phyloP scores from a whole-genome alignment of 2,888 invertebrate genomes.

The Agrochola macilenta region DNA sequence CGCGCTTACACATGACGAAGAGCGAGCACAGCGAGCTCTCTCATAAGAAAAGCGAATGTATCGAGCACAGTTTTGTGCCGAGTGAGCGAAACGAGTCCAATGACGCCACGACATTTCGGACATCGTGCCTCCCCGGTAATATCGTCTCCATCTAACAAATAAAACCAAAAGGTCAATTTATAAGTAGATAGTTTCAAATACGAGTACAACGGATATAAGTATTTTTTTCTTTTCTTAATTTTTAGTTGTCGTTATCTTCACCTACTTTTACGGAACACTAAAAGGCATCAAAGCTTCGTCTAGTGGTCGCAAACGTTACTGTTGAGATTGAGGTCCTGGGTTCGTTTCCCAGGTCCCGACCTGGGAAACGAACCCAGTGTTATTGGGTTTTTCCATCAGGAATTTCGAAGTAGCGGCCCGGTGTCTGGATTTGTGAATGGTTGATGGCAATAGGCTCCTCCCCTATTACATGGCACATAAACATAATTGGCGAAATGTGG shows the following conservation, averaged over 20 bases:
- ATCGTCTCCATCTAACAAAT: neutral
- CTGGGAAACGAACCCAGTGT: no score
- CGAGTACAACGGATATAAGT: neutral
- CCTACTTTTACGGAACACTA: neutral
- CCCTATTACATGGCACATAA: neutral
- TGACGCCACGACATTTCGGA: neutral
- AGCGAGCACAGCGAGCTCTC: no score
- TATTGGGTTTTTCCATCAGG: neutral
- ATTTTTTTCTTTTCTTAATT: neutral
- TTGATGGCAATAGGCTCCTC: neutral
- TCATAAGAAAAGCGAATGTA: neutral
- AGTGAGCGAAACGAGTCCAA: neutral
- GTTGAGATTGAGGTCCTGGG: neutral
- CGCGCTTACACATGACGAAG: no score
- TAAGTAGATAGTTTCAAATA: neutral
- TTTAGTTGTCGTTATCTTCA: neutral
- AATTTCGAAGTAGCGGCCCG: neutral
- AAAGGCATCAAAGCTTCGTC: neutral
- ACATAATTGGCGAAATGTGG: neutral
- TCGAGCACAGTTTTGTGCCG: neutral
- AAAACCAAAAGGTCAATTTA: neutral
- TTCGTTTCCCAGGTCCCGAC: no score
- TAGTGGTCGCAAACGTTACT: neutral
- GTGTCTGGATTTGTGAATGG: neutral
- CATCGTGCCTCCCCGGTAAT: neutral